Conservation (phyloP, 2,888 invertebrate genomes). For the Sesia bembeciformis region DNA sequence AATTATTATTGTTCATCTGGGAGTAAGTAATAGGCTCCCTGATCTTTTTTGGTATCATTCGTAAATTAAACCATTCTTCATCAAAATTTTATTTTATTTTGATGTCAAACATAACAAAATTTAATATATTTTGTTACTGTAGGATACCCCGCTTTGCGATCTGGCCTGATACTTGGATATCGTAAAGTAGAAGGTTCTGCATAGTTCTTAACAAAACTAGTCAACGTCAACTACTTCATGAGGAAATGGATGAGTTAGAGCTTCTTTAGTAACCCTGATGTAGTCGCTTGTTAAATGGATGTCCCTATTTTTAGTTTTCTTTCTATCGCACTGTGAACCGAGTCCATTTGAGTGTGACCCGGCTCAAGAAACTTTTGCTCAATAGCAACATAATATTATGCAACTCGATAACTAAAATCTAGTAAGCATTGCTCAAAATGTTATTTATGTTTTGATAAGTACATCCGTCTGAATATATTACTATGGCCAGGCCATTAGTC, state of each 20-base stretch:
- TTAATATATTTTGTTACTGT: no score
- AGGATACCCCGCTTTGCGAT: conserved; percentile 10
- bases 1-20: not conserved
- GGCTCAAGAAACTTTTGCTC: conserved; percentile 8
- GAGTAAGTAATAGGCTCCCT: not conserved
- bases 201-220: conserved; percentile 11
- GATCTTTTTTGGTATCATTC: conserved; percentile 4
- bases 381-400: not conserved
- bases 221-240: conserved; percentile 6
- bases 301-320: conserved; percentile 4
- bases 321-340: conserved; percentile 3
- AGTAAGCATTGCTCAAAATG: not conserved
- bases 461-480: not conserved
- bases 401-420: no score
- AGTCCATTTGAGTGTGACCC: conserved; percentile 10
- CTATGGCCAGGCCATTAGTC: not conserved
- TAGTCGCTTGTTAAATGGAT: conserved; percentile 11
- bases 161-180: conserved; percentile 11
- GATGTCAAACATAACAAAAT: no score
- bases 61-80: conserved; percentile 7
- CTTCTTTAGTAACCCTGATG: conserved; percentile 6
- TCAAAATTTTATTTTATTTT: conserved; percentile 10
- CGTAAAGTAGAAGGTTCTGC: conserved; percentile 3
- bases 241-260: conserved; percentile 4
- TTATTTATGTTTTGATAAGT: not conserved